A percentile compares a stretch with the other conserved stretches of the same genome.
Evolutionary conservation across 1,140 invertebrate species (phyloP).

Genomic region (Eumeta japonica): DNA sequence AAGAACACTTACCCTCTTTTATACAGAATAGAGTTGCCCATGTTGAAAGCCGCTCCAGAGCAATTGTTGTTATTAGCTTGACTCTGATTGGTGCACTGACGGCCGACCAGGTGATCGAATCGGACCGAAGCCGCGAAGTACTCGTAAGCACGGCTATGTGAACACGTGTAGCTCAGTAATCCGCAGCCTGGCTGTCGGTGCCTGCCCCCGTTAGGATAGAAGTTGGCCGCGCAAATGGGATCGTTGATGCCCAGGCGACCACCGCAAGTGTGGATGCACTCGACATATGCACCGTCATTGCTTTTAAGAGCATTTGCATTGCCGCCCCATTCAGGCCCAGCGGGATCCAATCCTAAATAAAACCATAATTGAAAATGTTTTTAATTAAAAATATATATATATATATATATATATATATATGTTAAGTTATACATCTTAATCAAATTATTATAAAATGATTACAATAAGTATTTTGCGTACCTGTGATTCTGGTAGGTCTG

Average conservation of each 20-base stretch:
- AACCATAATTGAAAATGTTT: background rate
- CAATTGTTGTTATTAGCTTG: too few species aligned
- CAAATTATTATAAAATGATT: background rate
- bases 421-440: background rate
- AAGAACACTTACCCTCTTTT: too few species aligned
- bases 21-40: too few species aligned
- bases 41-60: too few species aligned
- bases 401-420: background rate
- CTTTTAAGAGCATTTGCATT: slow-evolving; percentile 23
- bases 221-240: slow-evolving; percentile 51
- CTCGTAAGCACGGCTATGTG: slow-evolving; percentile 54
- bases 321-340: slow-evolving; percentile 57
- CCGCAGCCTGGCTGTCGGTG: slow-evolving; percentile 65
- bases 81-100: too few species aligned
- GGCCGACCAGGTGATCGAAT: slow-evolving; percentile 39
- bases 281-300: slow-evolving; percentile 60
- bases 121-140: slow-evolving; percentile 59
- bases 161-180: too few species aligned
- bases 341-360: slow-evolving; percentile 63
- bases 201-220: slow-evolving; percentile 62
- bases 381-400: background rate
- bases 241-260: slow-evolving; percentile 38
- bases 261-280: slow-evolving; percentile 63
- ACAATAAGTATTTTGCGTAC: slow-evolving; percentile 10
- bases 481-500: slow-evolving; percentile 24